Base-by-base conservation (phyloP, 2,113 vertebrate genomes). In the Phrynocephalus versicolor region DNA sequence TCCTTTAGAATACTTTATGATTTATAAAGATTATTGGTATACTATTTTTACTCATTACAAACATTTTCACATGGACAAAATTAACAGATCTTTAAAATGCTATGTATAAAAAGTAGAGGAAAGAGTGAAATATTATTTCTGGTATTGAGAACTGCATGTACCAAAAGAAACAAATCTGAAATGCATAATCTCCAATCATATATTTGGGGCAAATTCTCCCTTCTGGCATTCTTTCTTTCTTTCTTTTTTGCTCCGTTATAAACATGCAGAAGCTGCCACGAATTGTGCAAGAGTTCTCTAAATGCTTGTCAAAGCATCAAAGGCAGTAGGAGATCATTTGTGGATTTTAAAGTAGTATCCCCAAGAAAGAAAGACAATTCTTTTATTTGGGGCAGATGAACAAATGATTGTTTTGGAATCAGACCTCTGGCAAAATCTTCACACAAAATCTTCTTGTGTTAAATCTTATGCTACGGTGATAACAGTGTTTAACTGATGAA, bases 1-100 rank as follows among this genome's bases (percentile, higher is more conserved):
- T 92, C 89, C 88, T 85, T 86, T 85, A 62, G n/a, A 89, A 25
- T 81, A 83, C 62, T 80, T 41, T 81, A 45, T 74, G 92, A 94
- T 89, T 92, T 91, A 91, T 33, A 89, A 91, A 91, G 90, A 92
- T 77, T 89, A 72, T 86, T 89, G 82, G 6, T 33, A 37, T 45
- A 19, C 27, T 64, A 62, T 73, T 74, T 83, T 62, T 41, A 62
- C 37, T 73, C 12, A 15, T 25, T 74, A 9, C 76, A 75, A 14
- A 15, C 83, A 74, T 71, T 82, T 58, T 23, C 72, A 35, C 51
- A 88, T 92, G 82, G n/a, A 86, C 25, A n/a, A 57, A 51, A 89
- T 92, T 90, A 78, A 85, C 55, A 89, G 51, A 81, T 84, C 73
- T 92, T 93, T 85, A 85, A 84, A 87, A 82, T 67, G 8, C 83